Evolutionary conservation across 2,113 vertebrate genomes (phyloP).

Genomic region (Carassius auratus): DNA sequence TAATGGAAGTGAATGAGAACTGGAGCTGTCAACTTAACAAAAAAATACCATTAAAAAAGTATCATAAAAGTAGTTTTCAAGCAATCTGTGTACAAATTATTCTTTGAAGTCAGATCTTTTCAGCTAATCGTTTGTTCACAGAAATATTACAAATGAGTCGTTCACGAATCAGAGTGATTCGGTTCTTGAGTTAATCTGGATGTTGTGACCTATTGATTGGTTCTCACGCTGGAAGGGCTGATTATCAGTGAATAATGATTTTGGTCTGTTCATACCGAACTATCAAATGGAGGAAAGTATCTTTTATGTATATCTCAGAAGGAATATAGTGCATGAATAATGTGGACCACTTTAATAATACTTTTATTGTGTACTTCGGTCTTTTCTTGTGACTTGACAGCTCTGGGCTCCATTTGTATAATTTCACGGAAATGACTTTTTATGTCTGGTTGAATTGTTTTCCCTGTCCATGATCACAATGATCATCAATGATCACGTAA

Average conservation of each 20-base stretch:
- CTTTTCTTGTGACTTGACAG: neutral
- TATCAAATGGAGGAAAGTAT: neutral
- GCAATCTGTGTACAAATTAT: neutral
- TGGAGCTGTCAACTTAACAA: slow-evolving; percentile 1
- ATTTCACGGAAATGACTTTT: neutral
- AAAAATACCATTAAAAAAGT: neutral
- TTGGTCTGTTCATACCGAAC: neutral
- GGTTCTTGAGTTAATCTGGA: neutral
- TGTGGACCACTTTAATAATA: neutral
- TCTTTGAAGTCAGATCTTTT: neutral
- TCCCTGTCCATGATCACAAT: neutral
- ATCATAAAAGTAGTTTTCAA: neutral
- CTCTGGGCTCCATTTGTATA: neutral
- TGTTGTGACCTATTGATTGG: too few species aligned
- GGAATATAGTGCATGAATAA: neutral
- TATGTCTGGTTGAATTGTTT: neutral
- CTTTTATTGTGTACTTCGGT: neutral
- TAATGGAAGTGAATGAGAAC: slow-evolving; percentile 14
- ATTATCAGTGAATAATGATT: neutral
- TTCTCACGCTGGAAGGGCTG: neutral
- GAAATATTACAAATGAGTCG: neutral
- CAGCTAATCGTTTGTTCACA: neutral
- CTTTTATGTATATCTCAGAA: neutral
- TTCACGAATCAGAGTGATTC: neutral
- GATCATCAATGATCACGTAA: neutral